Base-by-base conservation (phyloP, 2,888 invertebrate genomes). In the Cheilosia vulpina region DNA sequence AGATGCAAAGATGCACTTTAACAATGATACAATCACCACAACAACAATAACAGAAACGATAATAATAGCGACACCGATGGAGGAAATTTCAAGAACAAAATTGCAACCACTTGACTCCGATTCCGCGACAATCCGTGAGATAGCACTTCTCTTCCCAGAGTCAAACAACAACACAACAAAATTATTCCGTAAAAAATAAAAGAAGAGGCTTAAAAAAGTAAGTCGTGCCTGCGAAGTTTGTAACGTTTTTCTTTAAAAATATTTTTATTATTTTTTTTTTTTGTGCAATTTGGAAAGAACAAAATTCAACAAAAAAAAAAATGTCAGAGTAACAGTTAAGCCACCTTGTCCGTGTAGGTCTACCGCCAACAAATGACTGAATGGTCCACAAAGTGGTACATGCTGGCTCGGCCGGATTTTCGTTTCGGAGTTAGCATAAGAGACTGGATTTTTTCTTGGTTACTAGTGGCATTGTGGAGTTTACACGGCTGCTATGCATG, bases 301-400 rank as follows among this genome's bases (percentile, higher is more conserved):
- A 38, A 65, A 31, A 66, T 66, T 43, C 15, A 27, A 62, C 17
- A 41, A 15, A 55, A 53, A 24, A 52, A 19, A 19, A 69, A 27
- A 31, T 9, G 52, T 68, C 41, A n/a, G 5, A 43, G 45, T 43
- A 50, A 75, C 45, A 73, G 57, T 84, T 71, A 71, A 66, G 69
- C 68, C 66, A 71, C 87, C 82, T 81, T 77, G 69, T 73, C 77
- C 82, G 58, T n/a, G n/a, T n/a, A n/a, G n/a, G n/a, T 73, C 82
- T 69, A 87, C 87, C 82, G 87, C 82, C 65, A 81, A 75, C 87
- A 78, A 87, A 73, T 87, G 87, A 87, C 87, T 87, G 87, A 87
- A 77, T 87, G 87, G 87, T 82, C 87, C 87, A 87, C 68, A 78
- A 81, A 82, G 85, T 85, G 81, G 85, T 85, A 85, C 81, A 85